Conservation (phyloP, 1,140 invertebrate genomes). For the Bombus turneri region DNA sequence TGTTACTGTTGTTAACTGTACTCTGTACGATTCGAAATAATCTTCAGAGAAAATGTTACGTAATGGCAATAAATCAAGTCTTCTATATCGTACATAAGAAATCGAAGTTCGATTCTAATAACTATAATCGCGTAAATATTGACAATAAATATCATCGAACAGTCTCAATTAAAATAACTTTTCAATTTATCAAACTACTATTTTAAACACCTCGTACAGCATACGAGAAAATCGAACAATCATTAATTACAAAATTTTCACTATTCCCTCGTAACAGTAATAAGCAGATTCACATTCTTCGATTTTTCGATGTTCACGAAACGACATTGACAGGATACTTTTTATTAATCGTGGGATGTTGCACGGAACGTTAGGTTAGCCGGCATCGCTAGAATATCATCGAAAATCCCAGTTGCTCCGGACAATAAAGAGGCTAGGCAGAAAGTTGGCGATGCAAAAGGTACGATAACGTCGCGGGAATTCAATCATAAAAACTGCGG, state of each 20-base stretch:
- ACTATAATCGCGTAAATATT: too few relatives aligned
- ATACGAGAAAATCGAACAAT: neutral
- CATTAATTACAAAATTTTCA: neutral
- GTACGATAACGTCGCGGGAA: conserved; percentile 34
- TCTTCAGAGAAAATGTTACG: too few relatives aligned
- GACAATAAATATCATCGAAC: too few relatives aligned
- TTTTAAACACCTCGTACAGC: too few relatives aligned
- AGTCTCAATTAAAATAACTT: too few relatives aligned
- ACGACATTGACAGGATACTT: neutral
- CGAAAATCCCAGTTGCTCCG: conserved; percentile 1
- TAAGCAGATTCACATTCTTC: neutral
- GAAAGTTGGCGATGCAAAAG: conserved; percentile 29
- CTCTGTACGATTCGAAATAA: too few relatives aligned
- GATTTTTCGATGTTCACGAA: neutral
- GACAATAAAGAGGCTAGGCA: neutral
- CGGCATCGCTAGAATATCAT: neutral
- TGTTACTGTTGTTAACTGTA: too few relatives aligned
- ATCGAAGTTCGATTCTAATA: too few relatives aligned
- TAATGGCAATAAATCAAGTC: too few relatives aligned
- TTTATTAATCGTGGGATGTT: neutral
- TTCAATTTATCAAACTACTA: too few relatives aligned
- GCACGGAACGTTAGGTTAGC: neutral
- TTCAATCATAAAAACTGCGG: conserved; percentile 48
- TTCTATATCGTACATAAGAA: too few relatives aligned
- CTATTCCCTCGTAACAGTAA: neutral